Conservation (phyloP, 2,797 vertebrate genomes). For the Mastacembelus armatus region DNA sequence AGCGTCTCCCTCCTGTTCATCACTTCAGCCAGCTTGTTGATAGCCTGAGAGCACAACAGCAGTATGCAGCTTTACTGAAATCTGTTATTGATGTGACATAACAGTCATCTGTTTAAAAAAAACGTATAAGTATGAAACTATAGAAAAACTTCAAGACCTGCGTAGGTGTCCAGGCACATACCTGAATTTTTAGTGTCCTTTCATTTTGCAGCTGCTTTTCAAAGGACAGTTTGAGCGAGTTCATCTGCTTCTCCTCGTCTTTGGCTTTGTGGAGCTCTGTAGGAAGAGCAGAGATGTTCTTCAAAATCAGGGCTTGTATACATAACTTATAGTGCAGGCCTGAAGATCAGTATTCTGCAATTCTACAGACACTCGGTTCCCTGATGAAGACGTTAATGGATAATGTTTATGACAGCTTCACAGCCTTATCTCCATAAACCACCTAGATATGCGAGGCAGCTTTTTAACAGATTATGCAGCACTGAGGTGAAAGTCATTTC, state of each 20-base stretch:
- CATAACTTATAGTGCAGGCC: constrained; percentile 7
- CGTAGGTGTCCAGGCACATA: constrained; percentile 68
- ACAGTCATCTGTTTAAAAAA: constrained; percentile 9
- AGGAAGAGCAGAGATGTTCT: constrained; percentile 27
- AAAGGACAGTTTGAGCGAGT: constrained; percentile 84
- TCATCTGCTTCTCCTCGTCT: constrained; percentile 86
- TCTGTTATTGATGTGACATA: constrained; percentile 39
- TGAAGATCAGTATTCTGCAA: background rate
- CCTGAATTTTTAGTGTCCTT: constrained; percentile 96
- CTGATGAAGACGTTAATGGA: constrained; percentile 3
- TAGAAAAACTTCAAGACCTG: constrained; percentile 56
- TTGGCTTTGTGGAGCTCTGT: constrained; percentile 87
- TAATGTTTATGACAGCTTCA: constrained; percentile 19
- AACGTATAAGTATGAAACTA: constrained; percentile 19
- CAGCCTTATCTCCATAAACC: constrained; percentile 11
- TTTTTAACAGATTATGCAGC: constrained; percentile 31
- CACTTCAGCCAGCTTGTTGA: constrained; percentile 97
- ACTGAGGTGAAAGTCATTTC: constrained; percentile 20
- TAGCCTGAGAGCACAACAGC: constrained; percentile 81
- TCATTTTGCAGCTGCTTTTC: constrained; percentile 93
- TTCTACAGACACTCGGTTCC: background rate
- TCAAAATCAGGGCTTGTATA: constrained; percentile 1
- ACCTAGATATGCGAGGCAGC: background rate
- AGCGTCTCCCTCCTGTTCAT: constrained; percentile 91
- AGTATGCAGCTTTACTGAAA: constrained; percentile 14